These are phyloP conservation scores for Aphrocallistes beatrix DNA, from an alignment of 37 sponge, comb jelly and placozoan species.

Conservation along the genomic window DNA sequence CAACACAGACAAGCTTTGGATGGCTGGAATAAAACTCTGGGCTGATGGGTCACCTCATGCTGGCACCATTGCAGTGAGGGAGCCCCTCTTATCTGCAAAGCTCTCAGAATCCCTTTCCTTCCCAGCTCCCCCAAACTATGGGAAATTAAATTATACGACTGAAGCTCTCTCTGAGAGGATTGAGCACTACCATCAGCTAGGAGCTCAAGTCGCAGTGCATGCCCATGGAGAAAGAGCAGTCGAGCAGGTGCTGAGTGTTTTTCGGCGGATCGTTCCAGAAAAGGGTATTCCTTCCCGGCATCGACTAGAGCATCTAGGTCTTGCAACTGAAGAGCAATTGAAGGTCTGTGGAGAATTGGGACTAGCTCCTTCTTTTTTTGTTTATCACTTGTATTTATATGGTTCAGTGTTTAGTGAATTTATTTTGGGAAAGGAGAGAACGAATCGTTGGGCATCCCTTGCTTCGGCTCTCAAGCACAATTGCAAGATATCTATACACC, in stretches of 20 bases:
- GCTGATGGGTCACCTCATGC: slow-evolving; percentile 43
- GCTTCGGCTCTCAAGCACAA: slow-evolving; percentile 21
- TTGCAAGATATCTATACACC: slow-evolving; percentile 24
- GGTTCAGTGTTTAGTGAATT: slow-evolving; percentile 25
- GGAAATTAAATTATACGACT: slow-evolving; percentile 10
- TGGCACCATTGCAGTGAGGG: slow-evolving; percentile 30
- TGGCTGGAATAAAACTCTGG: slow-evolving; percentile 34
- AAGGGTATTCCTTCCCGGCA: slow-evolving; percentile 21
- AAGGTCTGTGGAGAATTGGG: slow-evolving; percentile 22
- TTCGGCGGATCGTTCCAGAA: background rate
- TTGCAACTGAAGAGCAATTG: slow-evolving; percentile 36
- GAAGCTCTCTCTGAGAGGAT: slow-evolving; percentile 21
- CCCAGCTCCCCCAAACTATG: slow-evolving; percentile 24
- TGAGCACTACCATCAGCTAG: slow-evolving; percentile 4
- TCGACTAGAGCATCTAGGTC: slow-evolving; percentile 41
- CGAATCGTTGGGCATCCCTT: slow-evolving; percentile 25
- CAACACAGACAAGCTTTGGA: slow-evolving; percentile 29
- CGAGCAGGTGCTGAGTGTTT: slow-evolving; percentile 29
- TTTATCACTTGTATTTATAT: slow-evolving; percentile 33
- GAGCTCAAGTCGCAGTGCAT: slow-evolving; percentile 28
- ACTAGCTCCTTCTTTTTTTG: slow-evolving; percentile 27
- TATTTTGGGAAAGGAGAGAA: slow-evolving; percentile 29
- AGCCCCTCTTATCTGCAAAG: slow-evolving; percentile 25
- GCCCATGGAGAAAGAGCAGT: slow-evolving; percentile 48
- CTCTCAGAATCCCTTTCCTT: slow-evolving; percentile 29